A percentile compares a stretch with the other conserved stretches of the same genome.
These are phyloP conservation scores for Rhagonycha lutea DNA, from an alignment of 2,888 invertebrate species.

Conservation along the genomic window DNA sequence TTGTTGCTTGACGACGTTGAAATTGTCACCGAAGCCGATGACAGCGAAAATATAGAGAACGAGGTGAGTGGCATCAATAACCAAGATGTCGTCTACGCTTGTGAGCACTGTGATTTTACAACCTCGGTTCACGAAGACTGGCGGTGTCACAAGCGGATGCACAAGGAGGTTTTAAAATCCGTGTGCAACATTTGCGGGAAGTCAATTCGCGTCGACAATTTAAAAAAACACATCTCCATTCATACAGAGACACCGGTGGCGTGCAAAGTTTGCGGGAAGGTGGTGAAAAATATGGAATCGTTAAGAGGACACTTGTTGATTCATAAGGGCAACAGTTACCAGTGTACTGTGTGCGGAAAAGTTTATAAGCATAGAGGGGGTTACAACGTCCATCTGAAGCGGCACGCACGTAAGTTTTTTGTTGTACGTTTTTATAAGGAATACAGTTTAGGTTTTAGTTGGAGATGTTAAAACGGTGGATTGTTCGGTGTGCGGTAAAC, in stretches of 20 bases:
- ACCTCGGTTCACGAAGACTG: not conserved
- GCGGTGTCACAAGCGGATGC: not conserved
- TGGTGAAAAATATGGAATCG: not conserved
- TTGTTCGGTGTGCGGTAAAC: constrained; percentile 2
- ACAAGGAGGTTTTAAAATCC: not conserved
- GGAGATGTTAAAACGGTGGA: constrained; percentile 1
- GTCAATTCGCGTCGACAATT: not conserved
- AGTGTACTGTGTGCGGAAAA: not conserved
- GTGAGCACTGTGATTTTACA: not conserved
- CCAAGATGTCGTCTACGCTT: not conserved
- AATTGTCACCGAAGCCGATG: not conserved
- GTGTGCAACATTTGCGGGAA: not conserved
- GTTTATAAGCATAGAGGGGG: not conserved
- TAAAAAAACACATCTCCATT: not conserved
- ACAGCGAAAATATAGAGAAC: not conserved
- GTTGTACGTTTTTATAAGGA: not conserved
- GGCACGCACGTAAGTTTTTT: not conserved
- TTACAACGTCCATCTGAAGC: not conserved
- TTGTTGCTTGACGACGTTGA: not conserved
- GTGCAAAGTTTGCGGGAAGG: not conserved
- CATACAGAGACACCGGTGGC: not conserved
- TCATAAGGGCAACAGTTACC: not conserved
- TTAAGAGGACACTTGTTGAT: not conserved
- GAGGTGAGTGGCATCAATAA: not conserved
- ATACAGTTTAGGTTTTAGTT: not conserved